These are phyloP conservation scores for Cacajao melanocephalus DNA, from an alignment of 2,797 vertebrate species.

Conservation along the genomic window DNA sequence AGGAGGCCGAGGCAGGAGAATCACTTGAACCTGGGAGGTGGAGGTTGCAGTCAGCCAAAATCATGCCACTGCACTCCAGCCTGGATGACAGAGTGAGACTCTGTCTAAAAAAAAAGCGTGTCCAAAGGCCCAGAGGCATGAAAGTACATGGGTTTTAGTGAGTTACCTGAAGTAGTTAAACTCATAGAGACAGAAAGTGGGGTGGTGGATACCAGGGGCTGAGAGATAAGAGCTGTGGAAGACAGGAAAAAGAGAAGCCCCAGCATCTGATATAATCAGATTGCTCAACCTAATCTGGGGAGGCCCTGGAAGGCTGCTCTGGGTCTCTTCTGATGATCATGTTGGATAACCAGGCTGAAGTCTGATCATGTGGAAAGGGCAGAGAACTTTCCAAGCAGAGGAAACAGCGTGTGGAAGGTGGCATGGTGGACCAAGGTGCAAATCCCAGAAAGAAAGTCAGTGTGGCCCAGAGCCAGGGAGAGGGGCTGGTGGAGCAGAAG, in stretches of 20 bases:
- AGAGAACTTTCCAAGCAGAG: not conserved
- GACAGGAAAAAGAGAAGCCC: no score
- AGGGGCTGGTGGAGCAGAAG: not conserved
- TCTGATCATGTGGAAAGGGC: not conserved
- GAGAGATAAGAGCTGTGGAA: not conserved
- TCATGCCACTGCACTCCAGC: no score
- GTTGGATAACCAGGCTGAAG: not conserved
- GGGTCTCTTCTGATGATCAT: not conserved
- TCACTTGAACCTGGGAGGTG: no score
- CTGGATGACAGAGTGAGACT: no score
- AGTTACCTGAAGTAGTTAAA: no score
- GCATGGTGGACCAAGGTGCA: not conserved
- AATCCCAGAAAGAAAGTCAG: not conserved
- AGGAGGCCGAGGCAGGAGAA: no score
- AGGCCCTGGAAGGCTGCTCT: not conserved
- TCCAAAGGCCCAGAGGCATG: not conserved
- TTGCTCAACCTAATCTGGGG: not conserved
- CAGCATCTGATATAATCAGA: no score
- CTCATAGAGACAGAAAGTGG: not conserved
- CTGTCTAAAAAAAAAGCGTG: not conserved
- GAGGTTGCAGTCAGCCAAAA: no score
- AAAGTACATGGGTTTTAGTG: not conserved
- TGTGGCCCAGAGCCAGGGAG: fast-evolving
- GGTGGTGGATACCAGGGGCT: no score
- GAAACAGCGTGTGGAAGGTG: not conserved